Conservation (phyloP, 2,797 vertebrate genomes). For the Galago senegalensis region DNA sequence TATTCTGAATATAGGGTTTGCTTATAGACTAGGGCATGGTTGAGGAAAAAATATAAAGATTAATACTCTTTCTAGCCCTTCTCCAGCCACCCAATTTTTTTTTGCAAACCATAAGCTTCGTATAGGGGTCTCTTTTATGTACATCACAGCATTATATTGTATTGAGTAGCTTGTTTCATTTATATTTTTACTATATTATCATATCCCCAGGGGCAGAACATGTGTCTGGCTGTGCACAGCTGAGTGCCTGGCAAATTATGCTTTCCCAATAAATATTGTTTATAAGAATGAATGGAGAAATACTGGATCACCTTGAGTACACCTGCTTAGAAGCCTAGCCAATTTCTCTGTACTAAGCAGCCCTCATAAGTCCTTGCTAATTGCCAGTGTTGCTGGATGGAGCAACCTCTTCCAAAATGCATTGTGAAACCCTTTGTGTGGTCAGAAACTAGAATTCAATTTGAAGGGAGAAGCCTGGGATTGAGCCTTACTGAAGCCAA, state of each 20-base stretch:
- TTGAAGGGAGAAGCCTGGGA: background rate
- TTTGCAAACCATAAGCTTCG: conserved; percentile 4
- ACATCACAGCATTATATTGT: background rate
- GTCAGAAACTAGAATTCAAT: conserved; percentile 29
- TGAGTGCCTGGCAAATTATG: background rate
- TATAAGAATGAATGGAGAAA: conserved; percentile 28
- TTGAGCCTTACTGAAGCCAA: background rate
- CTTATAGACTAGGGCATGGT: conserved; percentile 5
- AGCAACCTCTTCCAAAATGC: background rate
- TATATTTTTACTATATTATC: conserved; percentile 10
- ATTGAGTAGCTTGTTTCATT: background rate
- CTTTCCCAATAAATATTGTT: background rate
- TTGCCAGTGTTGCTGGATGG: background rate
- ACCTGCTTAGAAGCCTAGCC: background rate
- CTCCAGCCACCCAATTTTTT: conserved; percentile 1
- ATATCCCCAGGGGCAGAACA: background rate
- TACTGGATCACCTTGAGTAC: background rate
- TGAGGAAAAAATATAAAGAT: conserved; percentile 33
- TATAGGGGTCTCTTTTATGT: conserved; percentile 12
- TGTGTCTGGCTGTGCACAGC: conserved; percentile 24
- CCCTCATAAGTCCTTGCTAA: background rate
- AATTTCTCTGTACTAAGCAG: background rate
- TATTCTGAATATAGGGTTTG: conserved; percentile 14
- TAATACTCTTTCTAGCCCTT: background rate
- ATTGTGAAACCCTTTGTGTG: background rate